These are phyloP conservation scores for Drosophila maculinotata DNA, from an alignment of 2,888 invertebrate genomes.

Conservation along the genomic window DNA sequence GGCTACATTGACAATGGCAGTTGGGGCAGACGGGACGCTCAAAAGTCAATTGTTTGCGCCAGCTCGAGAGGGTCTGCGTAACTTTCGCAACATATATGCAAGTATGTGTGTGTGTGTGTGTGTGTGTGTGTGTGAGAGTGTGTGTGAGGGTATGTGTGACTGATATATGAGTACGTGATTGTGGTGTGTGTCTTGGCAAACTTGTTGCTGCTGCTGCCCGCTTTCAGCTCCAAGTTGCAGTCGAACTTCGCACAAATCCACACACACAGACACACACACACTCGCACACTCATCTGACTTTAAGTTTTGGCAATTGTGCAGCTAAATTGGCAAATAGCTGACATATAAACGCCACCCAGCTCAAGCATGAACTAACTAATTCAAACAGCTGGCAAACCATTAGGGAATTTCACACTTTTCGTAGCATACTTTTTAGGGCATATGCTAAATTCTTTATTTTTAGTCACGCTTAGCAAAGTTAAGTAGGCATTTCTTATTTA, in stretches of 20 bases:
- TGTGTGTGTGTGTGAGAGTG: conserved; percentile 8
- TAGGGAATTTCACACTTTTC: conserved; percentile 42
- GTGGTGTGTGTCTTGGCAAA: conserved; percentile 59
- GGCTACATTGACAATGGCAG: conserved; percentile 50
- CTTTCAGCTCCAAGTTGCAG: conserved; percentile 56
- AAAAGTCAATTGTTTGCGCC: conserved; percentile 76
- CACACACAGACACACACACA: conserved; percentile 4
- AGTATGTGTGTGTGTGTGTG: conserved; percentile 3
- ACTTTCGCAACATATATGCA: conserved; percentile 50
- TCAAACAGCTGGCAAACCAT: conserved; percentile 34
- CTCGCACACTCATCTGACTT: conserved; percentile 6
- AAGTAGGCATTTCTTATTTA: conserved; percentile 3
- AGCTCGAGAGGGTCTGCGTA: conserved; percentile 65
- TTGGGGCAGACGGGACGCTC: conserved; percentile 48
- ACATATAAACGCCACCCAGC: conserved; percentile 50
- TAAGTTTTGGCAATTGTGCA: conserved; percentile 59
- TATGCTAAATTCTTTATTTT: conserved; percentile 26
- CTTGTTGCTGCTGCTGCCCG: conserved; percentile 61
- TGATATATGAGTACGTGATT: conserved; percentile 65
- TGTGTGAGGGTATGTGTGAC: conserved; percentile 29
- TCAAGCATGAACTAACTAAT: conserved; percentile 27
- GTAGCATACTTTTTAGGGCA: conserved; percentile 46
- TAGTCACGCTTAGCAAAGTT: conserved; percentile 4
- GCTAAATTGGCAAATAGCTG: conserved; percentile 58
- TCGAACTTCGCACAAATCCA: conserved; percentile 37